Evolutionary conservation across 2,888 invertebrate genomes (phyloP), one percentile per base, ranked within the genome.

Genomic region (Andricus quercusramuli): DNA sequence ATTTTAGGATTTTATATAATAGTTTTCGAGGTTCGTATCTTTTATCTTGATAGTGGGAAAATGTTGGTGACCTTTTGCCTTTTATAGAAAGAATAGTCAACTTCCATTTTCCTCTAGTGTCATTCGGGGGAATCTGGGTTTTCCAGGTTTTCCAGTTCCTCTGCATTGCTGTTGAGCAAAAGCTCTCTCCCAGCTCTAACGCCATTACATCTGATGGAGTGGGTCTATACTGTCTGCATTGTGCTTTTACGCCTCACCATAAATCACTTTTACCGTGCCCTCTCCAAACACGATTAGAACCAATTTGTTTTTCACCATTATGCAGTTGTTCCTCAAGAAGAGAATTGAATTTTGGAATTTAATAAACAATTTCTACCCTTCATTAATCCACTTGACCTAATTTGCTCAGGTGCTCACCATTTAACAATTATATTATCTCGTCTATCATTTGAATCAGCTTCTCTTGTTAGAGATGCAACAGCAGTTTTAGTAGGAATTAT

Each of bases 141-240:
- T 79, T 25, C 64, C 17, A 64, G 56, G 25, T 56, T 78, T 79
- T 25, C 64, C 17, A 64, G 77, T 65, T 78, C 37, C 66, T 22
- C 64, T 44, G 29, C 65, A 77, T 37, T 66, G 51, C 65, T 47
- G 15, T 29, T 51, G 25, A 29, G 37, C 37, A 37, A 64, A 65
- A 65, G 44, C 29, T 41, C 78, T 64, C n/a, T 51, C 59, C 22
- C 11, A 22, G 80, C 80, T 78, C 77, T 85, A 82, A 85, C 82
- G 82, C 85, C 83, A 86, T 88, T 89, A 87, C 81, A 86, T 81
- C 84, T 86, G 86, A 87, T 87, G 85, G 86, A 25, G 76, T 78
- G 86, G 32, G 76, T 79, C 78, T 68, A 62, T 67, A 17, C 20
- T 32, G 6, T 47, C 17, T 65, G 11, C 70, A 51, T 74, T 74